Percentiles rank a stretch among this genome's conserved stretches.
Conservation (phyloP, 2,797 vertebrate genomes). For the Myripristis jacobus region DNA sequence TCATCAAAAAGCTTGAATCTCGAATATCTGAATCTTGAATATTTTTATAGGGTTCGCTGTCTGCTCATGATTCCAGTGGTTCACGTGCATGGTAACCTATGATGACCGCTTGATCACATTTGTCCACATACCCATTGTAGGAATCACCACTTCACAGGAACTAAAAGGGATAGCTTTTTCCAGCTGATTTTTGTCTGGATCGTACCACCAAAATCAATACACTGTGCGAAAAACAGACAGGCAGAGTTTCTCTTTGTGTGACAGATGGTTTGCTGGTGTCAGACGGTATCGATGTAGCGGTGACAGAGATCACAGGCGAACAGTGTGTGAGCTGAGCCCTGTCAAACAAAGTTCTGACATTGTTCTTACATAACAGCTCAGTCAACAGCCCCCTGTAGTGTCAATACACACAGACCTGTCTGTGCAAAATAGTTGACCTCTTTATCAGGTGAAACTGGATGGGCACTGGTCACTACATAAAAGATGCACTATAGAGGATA, state of each 20-base stretch:
- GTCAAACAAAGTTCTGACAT: constrained; percentile 16
- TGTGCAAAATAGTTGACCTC: constrained; percentile 9
- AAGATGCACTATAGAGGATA: no score
- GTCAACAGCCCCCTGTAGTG: neutral
- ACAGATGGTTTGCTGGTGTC: constrained; percentile 29
- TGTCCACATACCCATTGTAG: neutral
- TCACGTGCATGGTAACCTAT: neutral
- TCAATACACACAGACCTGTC: neutral
- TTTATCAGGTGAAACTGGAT: neutral
- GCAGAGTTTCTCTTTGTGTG: neutral
- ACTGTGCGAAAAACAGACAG: no score
- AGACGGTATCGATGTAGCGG: constrained; percentile 1
- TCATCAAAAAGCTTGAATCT: no score
- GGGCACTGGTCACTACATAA: no score
- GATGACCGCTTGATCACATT: neutral
- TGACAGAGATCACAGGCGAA: constrained; percentile 34
- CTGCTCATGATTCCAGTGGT: no score
- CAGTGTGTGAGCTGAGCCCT: neutral
- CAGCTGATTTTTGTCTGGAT: no score
- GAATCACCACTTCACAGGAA: neutral
- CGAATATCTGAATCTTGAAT: no score
- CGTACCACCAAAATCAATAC: no score
- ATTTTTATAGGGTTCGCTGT: no score
- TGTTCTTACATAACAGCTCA: constrained; percentile 25
- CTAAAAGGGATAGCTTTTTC: neutral